Evolutionary conservation across 2,888 invertebrate genomes (phyloP), one percentile per base, ranked within the genome.

Genomic region (Eurytoma californica): DNA sequence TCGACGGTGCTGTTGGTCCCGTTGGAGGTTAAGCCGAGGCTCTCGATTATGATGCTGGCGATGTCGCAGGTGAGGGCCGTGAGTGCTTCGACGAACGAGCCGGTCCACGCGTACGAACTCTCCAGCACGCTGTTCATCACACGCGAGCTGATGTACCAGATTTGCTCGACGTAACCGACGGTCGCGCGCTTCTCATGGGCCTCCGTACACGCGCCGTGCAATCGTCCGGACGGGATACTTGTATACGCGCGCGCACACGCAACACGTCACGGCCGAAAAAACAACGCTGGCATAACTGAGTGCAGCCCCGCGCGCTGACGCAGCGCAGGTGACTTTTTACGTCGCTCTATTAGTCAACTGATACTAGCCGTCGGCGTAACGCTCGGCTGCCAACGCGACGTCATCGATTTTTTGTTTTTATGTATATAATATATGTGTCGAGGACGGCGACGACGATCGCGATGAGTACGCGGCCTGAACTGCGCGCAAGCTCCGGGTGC

Each of bases 91-190:
- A 85, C 78, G 70, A 89, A 80, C 80, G 84, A 85, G 73, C 85
- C 87, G 79, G 84, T 85, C 88, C 87, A 88, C 83, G 87, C 79
- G 83, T 86, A 86, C 82, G 84, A 82, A 81, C 84, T 84, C 82
- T 88, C 87, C 77, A 85, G 86, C 80, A 82, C 79, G 83, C 82
- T 84, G 83, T 84, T 87, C 88, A 88, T 88, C 80, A 88, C 88
- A 87, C 74, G 51, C 18, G 13, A 53, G 39, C 83, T 81, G 77
- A 67, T 58, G 68, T 28, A 5, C 3, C 12, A 3, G 20, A n/a
- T 60, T 55, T 13, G 12, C 9, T 28, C 16, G 28, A 9, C 30
- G 30, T 7, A 14, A 7, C 3, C 14, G 18, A 12, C 28, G 13
- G 14, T 13, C 24, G 58, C 13, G 1, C 24, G 39, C 58, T 58